Conservation (phyloP, 2,888 invertebrate species). For the Myopa testacea region DNA sequence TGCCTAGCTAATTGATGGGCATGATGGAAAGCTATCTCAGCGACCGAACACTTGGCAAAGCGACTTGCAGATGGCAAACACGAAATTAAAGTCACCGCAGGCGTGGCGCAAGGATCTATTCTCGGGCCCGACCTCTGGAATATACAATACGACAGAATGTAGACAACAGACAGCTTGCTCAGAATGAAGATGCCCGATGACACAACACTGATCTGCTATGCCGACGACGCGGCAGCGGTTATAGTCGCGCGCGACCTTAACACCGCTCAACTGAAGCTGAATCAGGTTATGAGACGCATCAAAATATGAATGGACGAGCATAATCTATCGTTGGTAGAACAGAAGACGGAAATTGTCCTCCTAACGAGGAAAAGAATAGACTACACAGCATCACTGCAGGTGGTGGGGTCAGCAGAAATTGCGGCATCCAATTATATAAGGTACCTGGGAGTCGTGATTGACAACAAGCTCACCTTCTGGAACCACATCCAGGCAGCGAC, state of each 20-base stretch:
- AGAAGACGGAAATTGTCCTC: constrained; percentile 11
- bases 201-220: not conserved
- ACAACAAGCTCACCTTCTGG: constrained; percentile 2
- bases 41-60: not conserved
- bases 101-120: not conserved
- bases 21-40: not conserved
- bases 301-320: not conserved
- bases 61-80: not conserved
- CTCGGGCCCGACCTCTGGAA: constrained; percentile 7
- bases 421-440: not conserved
- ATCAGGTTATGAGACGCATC: constrained; percentile 3
- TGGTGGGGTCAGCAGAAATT: not conserved
- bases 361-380: not conserved
- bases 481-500: not conserved
- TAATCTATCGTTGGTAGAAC: not conserved
- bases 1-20: not conserved
- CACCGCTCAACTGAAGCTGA: not conserved
- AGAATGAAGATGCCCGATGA: not conserved
- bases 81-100: not conserved
- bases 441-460: not conserved
- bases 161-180: too few relatives aligned
- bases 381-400: not conserved
- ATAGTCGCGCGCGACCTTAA: not conserved
- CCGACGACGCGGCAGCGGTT: constrained; percentile 1
- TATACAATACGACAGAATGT: not conserved